Base-by-base conservation (phyloP, 2,113 vertebrate genomes). In the Hippocampus guttulatus region DNA sequence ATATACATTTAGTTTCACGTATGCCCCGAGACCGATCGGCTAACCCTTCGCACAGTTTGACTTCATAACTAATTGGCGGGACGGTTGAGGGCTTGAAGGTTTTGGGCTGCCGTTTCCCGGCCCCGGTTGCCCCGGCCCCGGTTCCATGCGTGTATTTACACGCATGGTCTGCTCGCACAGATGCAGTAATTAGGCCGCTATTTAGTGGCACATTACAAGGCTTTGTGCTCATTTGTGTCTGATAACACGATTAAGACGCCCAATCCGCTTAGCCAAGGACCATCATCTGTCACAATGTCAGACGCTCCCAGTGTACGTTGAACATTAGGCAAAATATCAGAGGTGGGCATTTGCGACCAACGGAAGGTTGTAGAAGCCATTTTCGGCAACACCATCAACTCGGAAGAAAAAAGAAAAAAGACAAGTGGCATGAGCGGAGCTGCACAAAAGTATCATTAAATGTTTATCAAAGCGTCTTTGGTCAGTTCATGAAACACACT, bases 51-150 rank as follows among this genome's bases (percentile, higher is more conserved):
- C 20, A 1, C 74, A 45, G 23, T 75, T 78, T 80, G 49, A 74
- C 76, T 74, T 68, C 20, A 74, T 82, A 73, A 84, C 78, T 83
- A 81, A 83, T 81, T 62, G 43, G 45, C 70, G 0, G 60, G 54
- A 73, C 30, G 47, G 58, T 68, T 71, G 43, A 71, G 45, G 16
- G 69, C 66, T 62, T 81, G 58, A 68, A 40, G 68, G 65, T 76
- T 81, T 72, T 64, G 21, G 5, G 5, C 33, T 30, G 78, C 81
- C 71, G 70, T 79, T 80, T 78, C 64, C 77, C 75, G 41, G 65
- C 64, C 75, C n/a, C 60, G 67, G 67, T 61, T 75, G 52, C 51
- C 55, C 27, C 21, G 41, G 54, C 57, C 45, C 6, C 40, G 21
- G 11, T 43, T 66, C 14, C 64, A 61, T 71, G 51, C 54, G 38